Conservation (phyloP, 2,113 vertebrate species). For the Tachycineta bicolor region DNA sequence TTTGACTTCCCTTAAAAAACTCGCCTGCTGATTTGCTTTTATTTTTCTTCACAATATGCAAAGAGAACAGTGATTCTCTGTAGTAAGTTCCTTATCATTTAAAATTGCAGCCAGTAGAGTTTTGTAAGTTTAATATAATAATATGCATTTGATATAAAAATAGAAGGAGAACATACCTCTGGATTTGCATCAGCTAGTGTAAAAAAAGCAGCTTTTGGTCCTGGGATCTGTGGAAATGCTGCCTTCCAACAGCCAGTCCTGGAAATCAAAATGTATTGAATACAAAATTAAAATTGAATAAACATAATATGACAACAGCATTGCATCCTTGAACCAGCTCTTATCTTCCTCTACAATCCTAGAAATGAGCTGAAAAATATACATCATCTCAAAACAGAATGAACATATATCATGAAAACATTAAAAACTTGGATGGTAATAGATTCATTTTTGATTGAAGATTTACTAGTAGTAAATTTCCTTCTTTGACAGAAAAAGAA, state of each 20-base stretch:
- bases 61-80: neutral
- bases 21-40: neutral
- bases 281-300: neutral
- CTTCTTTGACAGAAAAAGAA: neutral
- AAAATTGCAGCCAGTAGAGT: neutral
- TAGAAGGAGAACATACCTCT: neutral
- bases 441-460: neutral
- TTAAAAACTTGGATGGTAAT: neutral
- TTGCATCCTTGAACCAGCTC: neutral
- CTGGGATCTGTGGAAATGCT: slow-evolving; percentile 32
- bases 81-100: neutral
- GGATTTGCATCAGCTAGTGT: neutral
- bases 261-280: neutral
- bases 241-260: slow-evolving; percentile 34
- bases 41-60: neutral
- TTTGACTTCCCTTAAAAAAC: neutral
- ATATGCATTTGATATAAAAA: neutral
- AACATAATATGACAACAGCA: rapidly evolving
- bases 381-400: neutral
- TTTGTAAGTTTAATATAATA: neutral
- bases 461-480: neutral
- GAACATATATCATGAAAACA: neutral
- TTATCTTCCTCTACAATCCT: neutral
- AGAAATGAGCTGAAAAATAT: neutral
- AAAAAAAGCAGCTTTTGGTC: neutral